Conservation (phyloP, 2,797 vertebrate genomes). For the Sebastes miniatus region DNA sequence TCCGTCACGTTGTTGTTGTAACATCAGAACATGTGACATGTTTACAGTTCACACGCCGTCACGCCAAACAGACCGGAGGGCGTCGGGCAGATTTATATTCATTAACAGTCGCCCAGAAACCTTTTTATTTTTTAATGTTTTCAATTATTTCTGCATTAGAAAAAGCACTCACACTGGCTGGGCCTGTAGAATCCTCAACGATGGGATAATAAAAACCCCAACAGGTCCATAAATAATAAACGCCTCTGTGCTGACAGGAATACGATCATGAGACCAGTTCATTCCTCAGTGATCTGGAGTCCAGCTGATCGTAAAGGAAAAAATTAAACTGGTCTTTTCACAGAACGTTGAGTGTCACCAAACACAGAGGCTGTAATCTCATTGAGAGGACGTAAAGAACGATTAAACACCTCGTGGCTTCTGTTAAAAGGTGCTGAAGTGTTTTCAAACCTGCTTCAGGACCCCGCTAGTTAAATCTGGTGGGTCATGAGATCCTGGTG, state of each 20-base stretch:
- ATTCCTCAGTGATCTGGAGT: slow-evolving; percentile 16
- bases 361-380: background rate
- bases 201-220: background rate
- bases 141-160: slow-evolving; percentile 54
- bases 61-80: slow-evolving; percentile 47
- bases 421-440: background rate
- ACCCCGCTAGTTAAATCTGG: too few relatives aligned
- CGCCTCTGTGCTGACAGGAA: slow-evolving; percentile 37
- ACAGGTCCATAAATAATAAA: slow-evolving; percentile 43
- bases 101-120: slow-evolving; percentile 24
- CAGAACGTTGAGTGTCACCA: background rate
- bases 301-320: slow-evolving; percentile 20
- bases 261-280: slow-evolving; percentile 7
- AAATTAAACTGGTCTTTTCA: background rate
- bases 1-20: background rate
- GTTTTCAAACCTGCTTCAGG: background rate
- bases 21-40: slow-evolving; percentile 14
- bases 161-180: slow-evolving; percentile 16
- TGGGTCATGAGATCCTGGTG: too few relatives aligned
- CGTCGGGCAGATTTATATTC: slow-evolving; percentile 49
- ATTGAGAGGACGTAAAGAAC: background rate
- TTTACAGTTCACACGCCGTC: slow-evolving; percentile 38
- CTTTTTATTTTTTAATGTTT: slow-evolving; percentile 37
- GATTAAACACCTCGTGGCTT: background rate
- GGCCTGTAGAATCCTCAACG: background rate